Percentiles rank a stretch among this genome's conserved stretches.
These are phyloP conservation scores for Erannis defoliaria DNA, from an alignment of 2,888 invertebrate species.

Conservation along the genomic window DNA sequence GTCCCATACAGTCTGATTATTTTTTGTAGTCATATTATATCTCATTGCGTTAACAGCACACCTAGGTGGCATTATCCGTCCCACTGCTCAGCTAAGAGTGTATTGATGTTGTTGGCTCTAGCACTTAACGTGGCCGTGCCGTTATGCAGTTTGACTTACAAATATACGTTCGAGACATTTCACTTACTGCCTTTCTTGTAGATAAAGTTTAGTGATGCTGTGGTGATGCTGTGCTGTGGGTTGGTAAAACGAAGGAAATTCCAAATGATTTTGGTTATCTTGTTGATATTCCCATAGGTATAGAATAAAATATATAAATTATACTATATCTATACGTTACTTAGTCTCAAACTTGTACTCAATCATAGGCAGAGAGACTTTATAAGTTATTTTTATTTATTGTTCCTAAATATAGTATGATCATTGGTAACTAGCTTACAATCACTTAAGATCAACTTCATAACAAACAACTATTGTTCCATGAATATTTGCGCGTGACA, in stretches of 20 bases:
- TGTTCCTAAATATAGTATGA: no score
- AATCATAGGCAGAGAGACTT: no score
- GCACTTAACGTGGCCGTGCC: conserved; percentile 74
- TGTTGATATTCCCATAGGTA: not conserved
- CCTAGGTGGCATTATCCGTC: conserved; percentile 73
- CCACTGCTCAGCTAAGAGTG: conserved; percentile 64
- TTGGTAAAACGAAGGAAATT: conserved; percentile 4
- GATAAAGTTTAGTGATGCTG: no score
- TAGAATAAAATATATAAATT: no score
- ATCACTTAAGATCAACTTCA: no score
- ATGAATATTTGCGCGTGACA: no score
- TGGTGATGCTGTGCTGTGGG: conserved; percentile 6
- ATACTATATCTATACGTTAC: no score
- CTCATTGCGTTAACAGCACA: conserved; percentile 48
- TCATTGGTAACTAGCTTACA: no score
- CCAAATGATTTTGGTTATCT: not conserved
- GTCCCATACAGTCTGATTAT: no score
- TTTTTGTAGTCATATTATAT: not conserved
- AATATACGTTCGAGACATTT: conserved; percentile 74
- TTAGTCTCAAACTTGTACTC: no score
- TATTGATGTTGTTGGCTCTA: conserved; percentile 77
- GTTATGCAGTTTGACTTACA: conserved; percentile 78
- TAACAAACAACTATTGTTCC: no score
- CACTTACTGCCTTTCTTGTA: conserved; percentile 58
- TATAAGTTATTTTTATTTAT: no score